Evolutionary conservation across 2,888 invertebrate species (phyloP).

Genomic region (Apodemia mormo): DNA sequence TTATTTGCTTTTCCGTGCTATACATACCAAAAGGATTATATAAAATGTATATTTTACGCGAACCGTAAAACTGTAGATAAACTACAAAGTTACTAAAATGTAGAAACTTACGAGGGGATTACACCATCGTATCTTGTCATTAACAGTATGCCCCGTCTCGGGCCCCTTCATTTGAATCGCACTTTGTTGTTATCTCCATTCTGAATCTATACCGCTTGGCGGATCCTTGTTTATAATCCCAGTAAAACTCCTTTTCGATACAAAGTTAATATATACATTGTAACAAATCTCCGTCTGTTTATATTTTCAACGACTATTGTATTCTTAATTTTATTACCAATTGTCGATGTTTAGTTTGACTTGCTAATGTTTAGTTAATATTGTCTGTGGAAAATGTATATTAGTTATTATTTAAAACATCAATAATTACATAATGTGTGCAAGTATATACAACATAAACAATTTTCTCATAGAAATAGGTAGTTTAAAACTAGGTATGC

Average conservation of each 20-base stretch:
- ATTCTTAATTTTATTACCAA: constrained; percentile 15
- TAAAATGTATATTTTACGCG: neutral
- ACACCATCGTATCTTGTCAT: constrained; percentile 13
- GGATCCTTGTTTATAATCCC: constrained; percentile 14
- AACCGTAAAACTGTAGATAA: constrained; percentile 7
- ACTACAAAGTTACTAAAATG: constrained; percentile 1
- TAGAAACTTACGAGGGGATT: constrained; percentile 2
- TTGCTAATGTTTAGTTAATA: neutral
- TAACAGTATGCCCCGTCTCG: neutral
- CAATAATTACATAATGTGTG: neutral
- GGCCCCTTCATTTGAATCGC: constrained; percentile 15
- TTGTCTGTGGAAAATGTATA: neutral
- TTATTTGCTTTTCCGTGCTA: no score
- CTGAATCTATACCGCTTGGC: constrained; percentile 16
- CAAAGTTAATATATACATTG: constrained; percentile 14
- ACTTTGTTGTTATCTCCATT: constrained; percentile 17
- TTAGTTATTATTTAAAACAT: neutral
- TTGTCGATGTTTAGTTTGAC: constrained; percentile 7
- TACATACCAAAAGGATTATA: neutral
- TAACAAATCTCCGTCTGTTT: constrained; percentile 3
- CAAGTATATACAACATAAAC: no score
- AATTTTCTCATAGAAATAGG: no score
- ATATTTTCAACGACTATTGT: constrained; percentile 13
- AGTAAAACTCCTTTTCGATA: constrained; percentile 18
- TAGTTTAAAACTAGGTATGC: no score